Evolutionary conservation across 1,140 invertebrate species (phyloP).

Genomic region (Anadara kagoshimensis): DNA sequence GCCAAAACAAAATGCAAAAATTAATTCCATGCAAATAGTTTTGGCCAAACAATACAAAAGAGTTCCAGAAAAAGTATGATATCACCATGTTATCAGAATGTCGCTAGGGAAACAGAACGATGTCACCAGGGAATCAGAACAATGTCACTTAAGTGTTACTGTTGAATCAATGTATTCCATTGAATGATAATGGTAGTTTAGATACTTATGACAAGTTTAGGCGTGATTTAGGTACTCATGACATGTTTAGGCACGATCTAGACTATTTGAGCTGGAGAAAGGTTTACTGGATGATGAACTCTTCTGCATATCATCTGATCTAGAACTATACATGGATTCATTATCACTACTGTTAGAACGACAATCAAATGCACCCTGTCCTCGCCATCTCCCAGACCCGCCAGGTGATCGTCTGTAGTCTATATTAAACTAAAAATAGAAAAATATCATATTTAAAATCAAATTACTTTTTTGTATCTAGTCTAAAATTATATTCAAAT

Average conservation of each 20-base stretch:
- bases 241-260: not conserved
- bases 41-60: too few relatives aligned
- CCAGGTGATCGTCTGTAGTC: constrained; percentile 67
- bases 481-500: not conserved
- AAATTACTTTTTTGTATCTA: not conserved
- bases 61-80: too few relatives aligned
- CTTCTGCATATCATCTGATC: constrained; percentile 44
- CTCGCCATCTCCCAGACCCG: constrained; percentile 52
- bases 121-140: too few relatives aligned
- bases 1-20: too few relatives aligned
- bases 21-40: too few relatives aligned
- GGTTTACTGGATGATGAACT: constrained; percentile 49
- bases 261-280: constrained; percentile 39
- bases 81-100: too few relatives aligned
- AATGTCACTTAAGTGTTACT: too few relatives aligned
- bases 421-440: constrained; percentile 68
- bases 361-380: constrained; percentile 48
- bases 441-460: not conserved
- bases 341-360: constrained; percentile 52
- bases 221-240: too few relatives aligned
- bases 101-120: too few relatives aligned
- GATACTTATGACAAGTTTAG: too few relatives aligned
- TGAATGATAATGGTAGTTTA: too few relatives aligned
- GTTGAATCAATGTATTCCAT: too few relatives aligned
- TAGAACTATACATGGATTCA: constrained; percentile 57